Evolutionary conservation across 2,888 invertebrate genomes (phyloP), one percentile per base, ranked within the genome.

Genomic region (Villa cingulata): DNA sequence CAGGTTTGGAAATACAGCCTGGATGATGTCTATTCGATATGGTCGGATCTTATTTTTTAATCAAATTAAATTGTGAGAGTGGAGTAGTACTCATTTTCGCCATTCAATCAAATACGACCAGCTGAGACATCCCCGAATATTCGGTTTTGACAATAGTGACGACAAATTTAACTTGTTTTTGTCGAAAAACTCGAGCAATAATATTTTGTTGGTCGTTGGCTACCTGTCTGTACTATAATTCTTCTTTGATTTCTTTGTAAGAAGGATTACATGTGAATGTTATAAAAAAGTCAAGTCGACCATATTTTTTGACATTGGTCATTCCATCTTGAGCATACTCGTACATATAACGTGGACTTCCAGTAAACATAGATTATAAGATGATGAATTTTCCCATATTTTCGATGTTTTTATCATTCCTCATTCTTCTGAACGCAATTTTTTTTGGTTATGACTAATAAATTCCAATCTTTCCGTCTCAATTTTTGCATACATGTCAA

Each of bases 71-170:
- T 60, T 57, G 45, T 59, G 60, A 18, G 56, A 60, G 50, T 62
- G 59, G 3, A 61, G 62, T 41, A 65, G 51, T 19, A 62, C 61
- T 38, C 60, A 48, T 46, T 64, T 65, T 47, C 65, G 63, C 58
- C 58, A 59, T 43, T 61, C 58, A 23, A 58, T 44, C 10, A 56
- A 53, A 51, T 56, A 57, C 56, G 55, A 48, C 53, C 55, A 59
- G 37, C 58, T n/a, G n/a, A n/a, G n/a, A n/a, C n/a, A n/a, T n/a
- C n/a, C n/a, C n/a, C n/a, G n/a, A 60, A 6, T 53, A 49, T 16
- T 38, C 44, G 15, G 48, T 41, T 10, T 52, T 54, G 41, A 34
- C 32, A 46, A 36, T 36, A 20, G n/a, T n/a, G n/a, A n/a, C n/a
- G n/a, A n/a, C n/a, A n/a, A n/a, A n/a, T n/a, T n/a, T n/a, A n/a